Conservation (phyloP, 1,140 invertebrate species). For the Drosophila ananassae region DNA sequence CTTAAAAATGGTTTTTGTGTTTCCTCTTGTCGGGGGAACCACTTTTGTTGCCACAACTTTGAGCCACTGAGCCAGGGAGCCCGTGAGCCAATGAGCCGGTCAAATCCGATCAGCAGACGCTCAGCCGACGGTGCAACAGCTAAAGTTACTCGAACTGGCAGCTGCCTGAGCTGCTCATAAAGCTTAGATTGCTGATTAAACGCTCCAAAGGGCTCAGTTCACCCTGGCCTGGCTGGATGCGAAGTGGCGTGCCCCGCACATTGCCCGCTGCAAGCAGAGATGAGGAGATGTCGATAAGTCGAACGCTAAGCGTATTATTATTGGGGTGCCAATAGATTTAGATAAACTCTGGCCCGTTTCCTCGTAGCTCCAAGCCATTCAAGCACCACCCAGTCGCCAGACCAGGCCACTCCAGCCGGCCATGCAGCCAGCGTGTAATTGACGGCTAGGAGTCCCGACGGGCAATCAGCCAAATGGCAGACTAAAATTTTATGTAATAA, state of each 20-base stretch:
- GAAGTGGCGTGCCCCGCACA: conserved; percentile 24
- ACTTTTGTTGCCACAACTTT: conserved; percentile 41
- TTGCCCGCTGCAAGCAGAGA: conserved; percentile 54
- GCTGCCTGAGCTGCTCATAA: conserved; percentile 74
- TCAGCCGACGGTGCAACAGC: conserved; percentile 47
- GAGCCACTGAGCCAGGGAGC: conserved; percentile 60
- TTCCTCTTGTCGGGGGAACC: not conserved
- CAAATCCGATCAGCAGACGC: conserved; percentile 75
- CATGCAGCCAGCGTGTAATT: conserved; percentile 13
- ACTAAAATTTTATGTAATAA: conserved; percentile 82
- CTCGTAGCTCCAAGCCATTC: not conserved
- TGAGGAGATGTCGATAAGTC: conserved; percentile 68
- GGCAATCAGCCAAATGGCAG: conserved; percentile 78
- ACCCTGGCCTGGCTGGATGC: not conserved
- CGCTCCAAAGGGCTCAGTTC: conserved; percentile 44
- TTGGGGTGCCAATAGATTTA: conserved; percentile 79
- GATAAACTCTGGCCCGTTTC: conserved; percentile 62
- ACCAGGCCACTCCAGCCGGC: conserved; percentile 36
- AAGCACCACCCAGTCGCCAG: conserved; percentile 13
- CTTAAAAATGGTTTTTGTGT: conserved; percentile 64
- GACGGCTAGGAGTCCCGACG: conserved; percentile 47
- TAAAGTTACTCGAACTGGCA: conserved; percentile 56
- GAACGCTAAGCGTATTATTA: conserved; percentile 73
- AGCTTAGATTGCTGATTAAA: conserved; percentile 81
- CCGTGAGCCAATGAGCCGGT: conserved; percentile 54